phyloP scores from a whole-genome alignment of 2,797 vertebrate species.

The Clamator glandarius region DNA sequence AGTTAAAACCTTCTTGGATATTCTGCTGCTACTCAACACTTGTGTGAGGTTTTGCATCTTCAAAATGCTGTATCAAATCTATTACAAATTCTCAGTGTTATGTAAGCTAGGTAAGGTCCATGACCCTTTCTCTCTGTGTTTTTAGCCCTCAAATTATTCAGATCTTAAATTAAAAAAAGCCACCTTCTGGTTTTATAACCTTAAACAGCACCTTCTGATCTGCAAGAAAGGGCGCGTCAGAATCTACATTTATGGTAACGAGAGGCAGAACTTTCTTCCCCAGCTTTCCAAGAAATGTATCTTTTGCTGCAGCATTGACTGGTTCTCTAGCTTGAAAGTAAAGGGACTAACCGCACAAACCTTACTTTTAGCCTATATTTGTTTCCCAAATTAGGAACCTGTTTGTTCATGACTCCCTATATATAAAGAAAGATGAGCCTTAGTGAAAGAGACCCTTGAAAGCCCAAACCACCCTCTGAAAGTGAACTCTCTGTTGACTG shows the following conservation, averaged over 20 bases:
- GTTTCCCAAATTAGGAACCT: background rate
- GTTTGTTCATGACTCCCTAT: rapidly evolving
- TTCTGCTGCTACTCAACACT: background rate
- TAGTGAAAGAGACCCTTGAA: background rate
- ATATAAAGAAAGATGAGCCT: background rate
- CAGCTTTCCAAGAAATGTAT: background rate
- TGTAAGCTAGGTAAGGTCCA: background rate
- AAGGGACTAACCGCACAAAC: background rate
- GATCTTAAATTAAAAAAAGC: background rate
- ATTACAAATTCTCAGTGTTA: background rate
- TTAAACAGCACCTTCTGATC: background rate
- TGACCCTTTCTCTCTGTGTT: background rate
- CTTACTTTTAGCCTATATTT: background rate
- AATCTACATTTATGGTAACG: background rate
- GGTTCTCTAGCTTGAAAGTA: background rate
- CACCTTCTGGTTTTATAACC: background rate
- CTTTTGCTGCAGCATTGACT: background rate
- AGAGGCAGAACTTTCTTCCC: background rate
- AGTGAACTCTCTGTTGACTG: background rate
- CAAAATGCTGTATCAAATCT: background rate
- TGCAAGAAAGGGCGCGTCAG: background rate
- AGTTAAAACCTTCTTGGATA: background rate
- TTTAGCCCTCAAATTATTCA: background rate
- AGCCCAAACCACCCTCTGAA: background rate
- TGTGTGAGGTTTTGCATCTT: background rate